phyloP scores from a whole-genome alignment of 2,888 invertebrate species.

The Agriotes lineatus region DNA sequence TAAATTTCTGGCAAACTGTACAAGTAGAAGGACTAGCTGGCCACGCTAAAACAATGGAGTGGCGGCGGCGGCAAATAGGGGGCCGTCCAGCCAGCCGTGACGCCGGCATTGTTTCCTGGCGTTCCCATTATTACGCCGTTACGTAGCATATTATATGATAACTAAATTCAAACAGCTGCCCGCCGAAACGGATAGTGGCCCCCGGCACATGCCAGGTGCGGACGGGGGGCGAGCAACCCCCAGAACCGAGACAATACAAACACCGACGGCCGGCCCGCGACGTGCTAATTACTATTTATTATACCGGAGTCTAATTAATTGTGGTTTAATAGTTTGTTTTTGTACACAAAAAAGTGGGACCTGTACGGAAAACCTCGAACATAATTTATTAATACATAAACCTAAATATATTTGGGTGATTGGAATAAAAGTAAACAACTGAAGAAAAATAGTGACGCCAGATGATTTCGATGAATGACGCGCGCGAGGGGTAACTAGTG shows the following conservation, averaged over 20 bases:
- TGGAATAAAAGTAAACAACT: too few relatives aligned
- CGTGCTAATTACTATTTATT: conserved; percentile 26
- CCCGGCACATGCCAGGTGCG: conserved; percentile 36
- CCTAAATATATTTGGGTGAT: too few relatives aligned
- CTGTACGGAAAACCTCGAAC: too few relatives aligned
- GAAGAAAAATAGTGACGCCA: too few relatives aligned
- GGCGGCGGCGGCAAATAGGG: conserved; percentile 46
- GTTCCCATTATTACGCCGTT: conserved; percentile 56
- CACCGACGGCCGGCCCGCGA: conserved; percentile 1
- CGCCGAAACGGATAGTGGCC: conserved; percentile 47
- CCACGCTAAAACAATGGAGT: conserved; percentile 49
- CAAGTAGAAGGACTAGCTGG: conserved; percentile 26
- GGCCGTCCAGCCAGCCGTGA: conserved; percentile 54
- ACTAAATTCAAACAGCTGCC: conserved; percentile 53
- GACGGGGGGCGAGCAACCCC: conserved; percentile 28
- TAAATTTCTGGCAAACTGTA: conserved; percentile 28
- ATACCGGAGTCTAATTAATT: conserved; percentile 25
- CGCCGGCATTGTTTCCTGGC: conserved; percentile 55
- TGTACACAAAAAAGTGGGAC: too few relatives aligned
- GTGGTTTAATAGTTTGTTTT: conserved; percentile 20
- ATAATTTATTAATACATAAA: too few relatives aligned
- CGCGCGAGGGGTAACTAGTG: too few relatives aligned
- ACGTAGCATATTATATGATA: conserved; percentile 55
- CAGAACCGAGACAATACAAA: conserved; percentile 30
- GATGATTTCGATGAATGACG: too few relatives aligned